Conservation (phyloP, 1,140 invertebrate genomes). For the Leptinotarsa lineolata region DNA sequence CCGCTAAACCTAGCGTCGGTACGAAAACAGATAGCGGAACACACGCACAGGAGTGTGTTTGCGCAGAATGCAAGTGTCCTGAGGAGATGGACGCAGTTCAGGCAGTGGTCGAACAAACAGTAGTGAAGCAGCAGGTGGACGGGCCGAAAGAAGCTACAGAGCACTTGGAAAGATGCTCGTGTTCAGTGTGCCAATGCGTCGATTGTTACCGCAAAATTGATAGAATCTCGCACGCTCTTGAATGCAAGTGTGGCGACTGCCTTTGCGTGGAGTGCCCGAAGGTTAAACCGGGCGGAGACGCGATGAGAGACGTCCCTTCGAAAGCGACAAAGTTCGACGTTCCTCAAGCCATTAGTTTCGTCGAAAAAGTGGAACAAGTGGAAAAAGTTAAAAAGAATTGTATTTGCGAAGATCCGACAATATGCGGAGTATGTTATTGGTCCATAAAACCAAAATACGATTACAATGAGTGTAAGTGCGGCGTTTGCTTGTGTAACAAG, state of each 20-base stretch:
- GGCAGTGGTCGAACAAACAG: too few species aligned
- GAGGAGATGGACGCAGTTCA: conserved; percentile 13
- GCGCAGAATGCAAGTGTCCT: conserved; percentile 29
- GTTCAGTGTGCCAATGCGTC: conserved; percentile 26
- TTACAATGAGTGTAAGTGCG: conserved; percentile 3
- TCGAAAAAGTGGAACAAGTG: too few species aligned
- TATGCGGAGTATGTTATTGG: conserved; percentile 26
- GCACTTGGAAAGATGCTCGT: conserved; percentile 23
- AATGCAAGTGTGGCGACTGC: conserved; percentile 6
- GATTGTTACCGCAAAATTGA: conserved; percentile 8
- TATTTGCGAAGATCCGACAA: too few species aligned
- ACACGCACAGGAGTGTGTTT: conserved; percentile 34
- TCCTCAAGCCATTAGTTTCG: too few species aligned
- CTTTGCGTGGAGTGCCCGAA: conserved; percentile 10
- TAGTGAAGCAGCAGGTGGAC: too few species aligned
- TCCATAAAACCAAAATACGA: conserved; percentile 15
- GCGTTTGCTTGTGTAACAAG: conserved; percentile 8
- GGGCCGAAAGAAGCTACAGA: background rate
- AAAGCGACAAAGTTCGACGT: too few species aligned
- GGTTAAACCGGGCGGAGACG: background rate
- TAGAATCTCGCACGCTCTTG: background rate
- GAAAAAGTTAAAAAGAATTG: too few species aligned
- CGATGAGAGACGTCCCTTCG: background rate
- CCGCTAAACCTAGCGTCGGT: background rate
- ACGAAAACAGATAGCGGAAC: conserved; percentile 20